Conservation (phyloP, 2,797 vertebrate genomes). For the Typhlichthys subterraneus region DNA sequence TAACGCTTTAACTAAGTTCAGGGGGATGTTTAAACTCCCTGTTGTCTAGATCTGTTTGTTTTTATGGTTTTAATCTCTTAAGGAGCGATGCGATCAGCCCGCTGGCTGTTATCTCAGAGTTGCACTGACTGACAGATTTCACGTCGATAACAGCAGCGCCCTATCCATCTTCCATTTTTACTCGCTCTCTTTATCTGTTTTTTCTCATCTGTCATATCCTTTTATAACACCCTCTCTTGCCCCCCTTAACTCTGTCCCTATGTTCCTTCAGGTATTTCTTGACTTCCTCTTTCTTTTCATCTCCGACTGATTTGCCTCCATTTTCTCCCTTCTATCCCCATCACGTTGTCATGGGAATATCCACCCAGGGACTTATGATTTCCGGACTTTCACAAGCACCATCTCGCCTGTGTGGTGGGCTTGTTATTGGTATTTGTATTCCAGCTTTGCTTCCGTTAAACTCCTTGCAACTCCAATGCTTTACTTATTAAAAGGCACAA, state of each 20-base stretch:
- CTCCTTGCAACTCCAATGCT: constrained; percentile 20
- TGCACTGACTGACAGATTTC: constrained; percentile 66
- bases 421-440: constrained; percentile 26
- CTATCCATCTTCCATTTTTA: constrained; percentile 29
- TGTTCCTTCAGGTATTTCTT: constrained; percentile 20
- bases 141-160: constrained; percentile 51
- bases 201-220: constrained; percentile 20
- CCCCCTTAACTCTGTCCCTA: constrained; percentile 38
- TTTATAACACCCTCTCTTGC: constrained; percentile 22
- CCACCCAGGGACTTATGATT: constrained; percentile 13
- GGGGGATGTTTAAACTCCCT: constrained; percentile 55
- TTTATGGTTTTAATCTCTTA: constrained; percentile 62
- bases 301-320: not conserved
- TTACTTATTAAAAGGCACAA: constrained; percentile 39
- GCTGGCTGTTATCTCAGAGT: constrained; percentile 57
- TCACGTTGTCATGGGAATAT: constrained; percentile 34
- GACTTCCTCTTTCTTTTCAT: constrained; percentile 42
- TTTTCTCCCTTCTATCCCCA: constrained; percentile 16
- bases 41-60: constrained; percentile 49
- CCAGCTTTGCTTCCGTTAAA: constrained; percentile 6
- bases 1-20: constrained; percentile 55
- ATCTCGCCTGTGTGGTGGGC: constrained; percentile 31
- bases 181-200: not conserved
- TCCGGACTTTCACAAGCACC: constrained; percentile 38
- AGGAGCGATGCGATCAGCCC: constrained; percentile 49